These are phyloP conservation scores for Allacma fusca DNA, from an alignment of 2,888 invertebrate species.

Conservation along the genomic window DNA sequence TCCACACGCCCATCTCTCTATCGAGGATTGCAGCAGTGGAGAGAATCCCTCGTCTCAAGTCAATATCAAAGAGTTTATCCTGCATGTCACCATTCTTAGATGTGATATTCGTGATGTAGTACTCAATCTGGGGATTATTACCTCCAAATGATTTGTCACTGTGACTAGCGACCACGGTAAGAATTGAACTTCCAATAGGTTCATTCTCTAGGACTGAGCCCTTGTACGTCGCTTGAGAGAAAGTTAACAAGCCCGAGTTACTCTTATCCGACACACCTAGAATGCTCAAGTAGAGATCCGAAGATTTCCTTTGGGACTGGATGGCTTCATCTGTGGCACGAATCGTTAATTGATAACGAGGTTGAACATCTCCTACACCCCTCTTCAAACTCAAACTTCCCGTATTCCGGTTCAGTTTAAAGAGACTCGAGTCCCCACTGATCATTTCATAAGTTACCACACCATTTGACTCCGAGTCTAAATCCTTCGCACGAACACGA, in stretches of 20 bases:
- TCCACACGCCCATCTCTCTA: conserved; percentile 81
- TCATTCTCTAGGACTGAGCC: conserved; percentile 90
- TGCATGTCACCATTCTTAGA: conserved; percentile 76
- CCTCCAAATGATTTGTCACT: conserved; percentile 50
- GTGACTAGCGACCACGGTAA: conserved; percentile 79
- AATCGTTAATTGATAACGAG: conserved; percentile 81
- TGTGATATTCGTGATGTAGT: conserved; percentile 79
- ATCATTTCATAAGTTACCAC: conserved; percentile 88
- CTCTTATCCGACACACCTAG: conserved; percentile 71
- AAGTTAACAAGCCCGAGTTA: conserved; percentile 65
- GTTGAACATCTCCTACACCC: conserved; percentile 71
- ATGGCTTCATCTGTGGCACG: conserved; percentile 93
- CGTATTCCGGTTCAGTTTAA: conserved; percentile 80
- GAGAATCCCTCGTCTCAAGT: conserved; percentile 85
- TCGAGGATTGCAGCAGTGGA: conserved; percentile 85
- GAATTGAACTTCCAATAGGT: conserved; percentile 82
- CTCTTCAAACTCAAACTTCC: conserved; percentile 76
- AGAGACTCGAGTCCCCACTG: conserved; percentile 75
- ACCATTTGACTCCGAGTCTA: conserved; percentile 91
- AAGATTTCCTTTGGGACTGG: conserved; percentile 83
- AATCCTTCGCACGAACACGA: conserved; percentile 82
- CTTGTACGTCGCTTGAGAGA: conserved; percentile 71
- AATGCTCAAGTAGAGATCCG: conserved; percentile 85
- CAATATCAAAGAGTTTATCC: conserved; percentile 89
- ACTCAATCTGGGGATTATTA: conserved; percentile 73